Evolutionary conservation across 1,140 invertebrate genomes (phyloP).

Genomic region (Copidosoma floridanum): DNA sequence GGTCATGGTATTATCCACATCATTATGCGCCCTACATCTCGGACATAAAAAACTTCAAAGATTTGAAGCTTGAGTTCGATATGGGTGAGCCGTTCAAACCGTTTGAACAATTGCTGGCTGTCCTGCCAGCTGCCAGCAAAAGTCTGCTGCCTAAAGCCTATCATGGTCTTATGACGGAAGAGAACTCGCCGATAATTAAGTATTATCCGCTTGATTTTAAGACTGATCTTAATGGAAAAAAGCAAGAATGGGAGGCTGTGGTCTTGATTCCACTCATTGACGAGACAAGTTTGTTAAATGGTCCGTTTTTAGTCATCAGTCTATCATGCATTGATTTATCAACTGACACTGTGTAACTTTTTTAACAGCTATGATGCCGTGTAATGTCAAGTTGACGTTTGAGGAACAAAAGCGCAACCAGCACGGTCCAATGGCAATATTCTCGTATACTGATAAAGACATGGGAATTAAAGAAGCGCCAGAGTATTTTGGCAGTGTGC

Average conservation of each 20-base stretch:
- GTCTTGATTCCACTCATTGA: conserved; percentile 96
- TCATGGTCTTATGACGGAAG: conserved; percentile 78
- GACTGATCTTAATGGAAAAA: conserved; percentile 90
- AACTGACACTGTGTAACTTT: conserved; percentile 35
- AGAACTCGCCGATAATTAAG: conserved; percentile 80
- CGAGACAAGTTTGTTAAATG: conserved; percentile 58
- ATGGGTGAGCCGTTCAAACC: conserved; percentile 87
- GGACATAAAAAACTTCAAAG: conserved; percentile 81
- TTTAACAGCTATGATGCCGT: conserved; percentile 74
- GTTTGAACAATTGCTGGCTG: conserved; percentile 92
- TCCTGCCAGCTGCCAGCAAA: conserved; percentile 83
- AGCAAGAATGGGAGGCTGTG: conserved; percentile 96
- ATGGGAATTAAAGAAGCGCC: conserved; percentile 61
- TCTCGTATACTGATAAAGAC: conserved; percentile 64
- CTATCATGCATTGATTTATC: too few relatives aligned
- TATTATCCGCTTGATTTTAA: conserved; percentile 91
- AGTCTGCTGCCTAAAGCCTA: conserved; percentile 78
- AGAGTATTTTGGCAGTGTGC: conserved; percentile 67
- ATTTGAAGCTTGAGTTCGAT: conserved; percentile 76
- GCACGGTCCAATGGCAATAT: conserved; percentile 84
- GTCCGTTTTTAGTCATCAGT: conserved; percentile 56
- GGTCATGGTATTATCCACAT: conserved; percentile 97
- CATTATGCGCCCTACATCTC: conserved; percentile 96
- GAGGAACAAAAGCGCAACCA: conserved; percentile 77
- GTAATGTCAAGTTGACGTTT: conserved; percentile 65